Conservation (phyloP, 1,140 invertebrate species). For the Leptinotarsa defecta region DNA sequence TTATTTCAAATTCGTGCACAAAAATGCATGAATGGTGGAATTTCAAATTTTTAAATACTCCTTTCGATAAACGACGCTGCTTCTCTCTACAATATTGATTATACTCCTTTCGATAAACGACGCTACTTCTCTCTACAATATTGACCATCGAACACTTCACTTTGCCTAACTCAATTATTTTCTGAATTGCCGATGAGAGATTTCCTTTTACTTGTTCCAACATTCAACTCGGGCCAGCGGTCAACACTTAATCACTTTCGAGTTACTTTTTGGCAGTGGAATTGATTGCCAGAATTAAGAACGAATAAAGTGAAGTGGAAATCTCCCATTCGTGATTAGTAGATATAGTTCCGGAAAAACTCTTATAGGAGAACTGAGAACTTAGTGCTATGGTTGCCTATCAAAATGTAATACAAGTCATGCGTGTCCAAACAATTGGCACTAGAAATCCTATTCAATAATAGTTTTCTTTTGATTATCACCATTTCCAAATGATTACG, state of each 20-base stretch:
- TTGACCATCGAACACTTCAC: not conserved
- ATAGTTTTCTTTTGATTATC: too few relatives aligned
- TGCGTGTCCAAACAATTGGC: too few relatives aligned
- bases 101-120: not conserved
- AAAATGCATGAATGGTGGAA: not conserved
- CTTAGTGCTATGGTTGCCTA: too few relatives aligned
- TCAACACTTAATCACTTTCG: not conserved
- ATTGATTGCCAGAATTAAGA: not conserved
- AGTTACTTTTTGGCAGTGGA: not conserved
- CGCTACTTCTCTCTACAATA: not conserved
- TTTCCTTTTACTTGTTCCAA: not conserved
- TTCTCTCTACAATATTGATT: not conserved
- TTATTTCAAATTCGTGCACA: not conserved
- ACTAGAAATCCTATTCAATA: too few relatives aligned
- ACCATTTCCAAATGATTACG: too few relatives aligned
- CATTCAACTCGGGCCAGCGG: not conserved
- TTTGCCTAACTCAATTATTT: slow-evolving; percentile 1
- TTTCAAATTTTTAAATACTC: not conserved
- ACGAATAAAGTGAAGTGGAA: not conserved
- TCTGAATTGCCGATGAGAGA: not conserved
- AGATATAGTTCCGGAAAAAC: too few relatives aligned
- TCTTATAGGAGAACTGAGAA: too few relatives aligned
- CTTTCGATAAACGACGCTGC: not conserved
- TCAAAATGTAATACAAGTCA: too few relatives aligned
- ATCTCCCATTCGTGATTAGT: too few relatives aligned